Conservation (phyloP, 1,140 invertebrate species). For the Periplaneta americana region DNA sequence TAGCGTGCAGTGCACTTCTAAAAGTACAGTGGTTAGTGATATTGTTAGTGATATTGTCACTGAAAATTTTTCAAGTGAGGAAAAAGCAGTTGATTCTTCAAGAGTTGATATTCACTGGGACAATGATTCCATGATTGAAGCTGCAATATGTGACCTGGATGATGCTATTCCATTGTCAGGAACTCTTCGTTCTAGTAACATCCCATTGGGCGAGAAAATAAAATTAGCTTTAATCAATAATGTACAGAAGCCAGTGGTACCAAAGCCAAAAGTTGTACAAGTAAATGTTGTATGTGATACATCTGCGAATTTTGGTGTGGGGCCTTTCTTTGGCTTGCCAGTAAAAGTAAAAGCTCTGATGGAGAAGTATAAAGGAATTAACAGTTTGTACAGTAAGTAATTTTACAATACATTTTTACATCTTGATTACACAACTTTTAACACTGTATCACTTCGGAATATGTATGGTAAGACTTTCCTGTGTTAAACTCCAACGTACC, state of each 20-base stretch:
- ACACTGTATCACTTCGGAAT: no score
- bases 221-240: slow-evolving; percentile 30
- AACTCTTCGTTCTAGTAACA: background rate
- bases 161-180: background rate
- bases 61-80: no score
- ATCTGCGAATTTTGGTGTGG: slow-evolving; percentile 32
- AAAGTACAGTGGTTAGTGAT: no score
- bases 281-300: slow-evolving; percentile 3
- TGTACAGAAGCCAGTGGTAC: slow-evolving; percentile 24
- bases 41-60: no score
- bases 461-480: no score
- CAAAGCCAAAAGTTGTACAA: slow-evolving; percentile 18
- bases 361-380: slow-evolving; percentile 58
- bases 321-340: slow-evolving; percentile 67
- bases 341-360: slow-evolving; percentile 55
- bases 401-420: background rate
- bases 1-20: no score
- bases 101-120: background rate
- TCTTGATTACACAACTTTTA: no score
- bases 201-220: slow-evolving; percentile 19
- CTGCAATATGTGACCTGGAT: background rate
- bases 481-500: no score
- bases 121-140: background rate
- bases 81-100: no score
- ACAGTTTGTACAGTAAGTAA: slow-evolving; percentile 55